phyloP scores from a whole-genome alignment of 2,888 invertebrate species.

The Chalcis sispes region DNA sequence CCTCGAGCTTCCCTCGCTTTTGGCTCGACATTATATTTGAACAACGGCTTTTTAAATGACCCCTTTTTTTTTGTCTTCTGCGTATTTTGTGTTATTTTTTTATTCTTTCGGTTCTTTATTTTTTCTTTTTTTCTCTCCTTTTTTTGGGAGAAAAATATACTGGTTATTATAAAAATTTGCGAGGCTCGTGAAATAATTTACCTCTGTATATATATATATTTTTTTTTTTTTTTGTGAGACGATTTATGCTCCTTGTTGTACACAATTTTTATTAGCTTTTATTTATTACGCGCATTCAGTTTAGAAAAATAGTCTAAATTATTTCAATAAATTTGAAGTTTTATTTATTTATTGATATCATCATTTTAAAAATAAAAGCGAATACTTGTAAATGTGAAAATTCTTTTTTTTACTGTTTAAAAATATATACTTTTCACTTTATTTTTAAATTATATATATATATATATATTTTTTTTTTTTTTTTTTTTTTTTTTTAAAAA shows the following conservation, averaged over 20 bases:
- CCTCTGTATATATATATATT: background rate
- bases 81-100: background rate
- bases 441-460: too few species aligned
- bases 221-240: background rate
- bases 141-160: conserved; percentile 13
- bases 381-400: too few species aligned
- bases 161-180: conserved; percentile 22
- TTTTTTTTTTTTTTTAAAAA: too few species aligned
- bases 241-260: background rate
- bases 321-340: too few species aligned
- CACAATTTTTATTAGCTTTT: background rate
- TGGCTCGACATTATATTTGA: conserved; percentile 49
- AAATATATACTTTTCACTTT: too few species aligned
- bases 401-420: too few species aligned
- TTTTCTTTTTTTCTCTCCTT: too few species aligned
- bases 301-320: too few species aligned
- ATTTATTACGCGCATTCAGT: too few species aligned
- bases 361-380: too few species aligned
- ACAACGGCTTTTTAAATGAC: conserved; percentile 47
- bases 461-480: too few species aligned
- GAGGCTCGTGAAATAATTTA: conserved; percentile 9
- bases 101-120: background rate
- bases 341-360: too few species aligned
- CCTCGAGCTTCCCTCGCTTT: conserved; percentile 26
- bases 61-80: background rate